Percentiles rank a stretch among this genome's conserved stretches.
These are phyloP conservation scores for Octodon degus DNA, from an alignment of 2,113 vertebrate species.

Conservation along the genomic window DNA sequence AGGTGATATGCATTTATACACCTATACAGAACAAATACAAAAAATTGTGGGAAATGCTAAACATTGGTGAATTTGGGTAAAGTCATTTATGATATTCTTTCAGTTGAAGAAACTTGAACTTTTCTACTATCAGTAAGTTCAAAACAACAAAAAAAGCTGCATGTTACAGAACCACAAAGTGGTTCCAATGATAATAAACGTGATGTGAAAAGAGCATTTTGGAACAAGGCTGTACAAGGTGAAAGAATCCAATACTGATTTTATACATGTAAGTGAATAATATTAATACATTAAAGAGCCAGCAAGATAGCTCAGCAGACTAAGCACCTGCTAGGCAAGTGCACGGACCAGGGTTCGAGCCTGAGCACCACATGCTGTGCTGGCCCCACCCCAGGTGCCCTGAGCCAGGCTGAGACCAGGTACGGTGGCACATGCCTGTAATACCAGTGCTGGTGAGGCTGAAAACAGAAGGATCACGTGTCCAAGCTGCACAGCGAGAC, in stretches of 20 bases:
- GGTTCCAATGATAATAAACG: background rate
- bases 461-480: too few relatives aligned
- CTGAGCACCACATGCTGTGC: too few relatives aligned
- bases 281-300: background rate
- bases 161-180: background rate
- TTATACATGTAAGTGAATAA: background rate
- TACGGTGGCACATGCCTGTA: too few relatives aligned
- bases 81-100: background rate
- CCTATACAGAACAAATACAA: background rate
- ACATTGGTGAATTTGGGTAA: background rate
- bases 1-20: background rate
- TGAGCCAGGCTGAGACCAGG: too few relatives aligned
- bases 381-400: too few relatives aligned
- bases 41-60: background rate
- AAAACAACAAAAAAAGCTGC: background rate
- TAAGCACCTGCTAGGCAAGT: too few relatives aligned
- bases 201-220: background rate
- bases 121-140: background rate
- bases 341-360: too few relatives aligned
- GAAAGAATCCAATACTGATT: background rate
- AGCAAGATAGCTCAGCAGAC: too few relatives aligned
- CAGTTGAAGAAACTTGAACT: background rate
- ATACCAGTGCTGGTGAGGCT: too few relatives aligned
- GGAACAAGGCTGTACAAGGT: background rate
- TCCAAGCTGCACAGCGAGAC: too few relatives aligned